phyloP scores from a whole-genome alignment of 1,140 invertebrate species.

The Drosophila paulistorum region DNA sequence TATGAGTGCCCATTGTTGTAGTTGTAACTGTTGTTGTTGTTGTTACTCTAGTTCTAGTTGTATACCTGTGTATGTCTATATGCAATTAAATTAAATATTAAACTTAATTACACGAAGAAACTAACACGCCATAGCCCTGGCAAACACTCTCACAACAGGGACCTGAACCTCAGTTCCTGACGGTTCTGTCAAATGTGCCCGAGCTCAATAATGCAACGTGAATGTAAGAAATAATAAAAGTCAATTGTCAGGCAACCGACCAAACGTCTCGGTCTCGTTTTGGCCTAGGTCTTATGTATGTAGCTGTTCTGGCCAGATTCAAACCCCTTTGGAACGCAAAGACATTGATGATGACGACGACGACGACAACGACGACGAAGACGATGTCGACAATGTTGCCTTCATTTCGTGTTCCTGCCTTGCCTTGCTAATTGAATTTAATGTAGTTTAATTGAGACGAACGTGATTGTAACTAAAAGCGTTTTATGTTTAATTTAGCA shows the following conservation, averaged over 20 bases:
- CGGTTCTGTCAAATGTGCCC: slow-evolving; percentile 72
- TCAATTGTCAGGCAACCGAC: slow-evolving; percentile 69
- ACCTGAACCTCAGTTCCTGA: slow-evolving; percentile 25
- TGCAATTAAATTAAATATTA: slow-evolving; percentile 82
- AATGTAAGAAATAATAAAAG: slow-evolving; percentile 80
- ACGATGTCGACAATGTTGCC: slow-evolving; percentile 76
- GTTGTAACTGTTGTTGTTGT: slow-evolving; percentile 23
- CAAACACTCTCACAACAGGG: not conserved
- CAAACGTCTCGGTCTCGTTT: slow-evolving; percentile 42
- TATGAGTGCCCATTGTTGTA: slow-evolving; percentile 43
- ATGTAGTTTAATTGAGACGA: slow-evolving; percentile 83
- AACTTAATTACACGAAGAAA: slow-evolving; percentile 77
- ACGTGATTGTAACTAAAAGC: slow-evolving; percentile 81
- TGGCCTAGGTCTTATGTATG: slow-evolving; percentile 18
- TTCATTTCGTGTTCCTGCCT: slow-evolving; percentile 58
- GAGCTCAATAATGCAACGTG: slow-evolving; percentile 78
- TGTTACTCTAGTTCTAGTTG: slow-evolving; percentile 21
- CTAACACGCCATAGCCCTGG: slow-evolving; percentile 63
- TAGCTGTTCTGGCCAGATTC: slow-evolving; percentile 27
- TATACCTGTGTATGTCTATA: slow-evolving; percentile 54
- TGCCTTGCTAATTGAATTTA: slow-evolving; percentile 78
- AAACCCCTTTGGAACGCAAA: not conserved
- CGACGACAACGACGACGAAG: slow-evolving; percentile 27
- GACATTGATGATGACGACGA: slow-evolving; percentile 17
- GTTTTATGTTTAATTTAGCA: slow-evolving; percentile 80